Conservation (phyloP, 2,797 vertebrate genomes). For the Poeciliopsis turneri region DNA sequence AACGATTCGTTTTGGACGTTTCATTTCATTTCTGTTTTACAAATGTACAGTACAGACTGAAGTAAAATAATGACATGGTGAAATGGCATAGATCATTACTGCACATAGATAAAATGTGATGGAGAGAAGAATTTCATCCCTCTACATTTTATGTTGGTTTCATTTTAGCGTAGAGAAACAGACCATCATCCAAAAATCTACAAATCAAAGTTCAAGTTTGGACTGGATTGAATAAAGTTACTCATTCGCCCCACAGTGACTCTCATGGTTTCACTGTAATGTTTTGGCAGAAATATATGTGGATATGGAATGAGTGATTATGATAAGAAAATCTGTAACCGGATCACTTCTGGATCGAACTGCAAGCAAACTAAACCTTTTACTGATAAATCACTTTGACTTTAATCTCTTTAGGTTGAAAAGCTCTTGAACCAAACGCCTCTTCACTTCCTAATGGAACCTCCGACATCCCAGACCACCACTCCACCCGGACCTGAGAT, state of each 20-base stretch:
- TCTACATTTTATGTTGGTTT: neutral
- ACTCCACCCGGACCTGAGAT: neutral
- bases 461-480: neutral
- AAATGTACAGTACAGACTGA: neutral
- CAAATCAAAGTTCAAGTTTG: neutral
- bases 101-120: neutral
- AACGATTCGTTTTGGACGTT: neutral
- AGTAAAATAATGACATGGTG: neutral
- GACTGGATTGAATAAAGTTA: neutral
- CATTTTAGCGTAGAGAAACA: neutral
- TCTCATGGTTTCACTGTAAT: neutral
- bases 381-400: neutral
- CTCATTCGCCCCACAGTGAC: neutral
- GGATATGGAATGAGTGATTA: neutral
- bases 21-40: neutral
- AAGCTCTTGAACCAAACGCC: neutral
- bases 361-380: neutral
- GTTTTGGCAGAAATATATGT: neutral
- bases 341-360: neutral
- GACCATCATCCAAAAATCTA: neutral
- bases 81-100: neutral
- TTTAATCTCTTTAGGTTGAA: neutral
- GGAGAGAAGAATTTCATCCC: neutral
- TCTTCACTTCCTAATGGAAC: neutral
- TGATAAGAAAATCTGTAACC: neutral